Conservation (phyloP, 2,113 vertebrate genomes). For the Crotalus viridis region DNA sequence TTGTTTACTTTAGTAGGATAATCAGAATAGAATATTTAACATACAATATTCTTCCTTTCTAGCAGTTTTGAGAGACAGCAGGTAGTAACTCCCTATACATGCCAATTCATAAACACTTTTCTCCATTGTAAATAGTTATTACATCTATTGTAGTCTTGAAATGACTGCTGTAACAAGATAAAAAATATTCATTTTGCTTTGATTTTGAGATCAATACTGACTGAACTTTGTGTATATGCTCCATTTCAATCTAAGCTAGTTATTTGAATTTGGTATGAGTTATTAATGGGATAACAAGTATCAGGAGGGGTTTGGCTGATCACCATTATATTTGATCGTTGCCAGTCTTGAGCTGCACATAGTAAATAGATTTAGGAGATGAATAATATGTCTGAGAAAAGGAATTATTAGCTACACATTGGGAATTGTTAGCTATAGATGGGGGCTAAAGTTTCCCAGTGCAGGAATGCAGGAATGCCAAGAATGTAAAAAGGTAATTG, state of each 20-base stretch:
- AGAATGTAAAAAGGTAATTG: background rate
- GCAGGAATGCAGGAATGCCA: background rate
- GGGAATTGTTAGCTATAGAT: background rate
- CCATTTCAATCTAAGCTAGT: background rate
- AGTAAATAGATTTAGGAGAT: background rate
- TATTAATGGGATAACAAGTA: background rate
- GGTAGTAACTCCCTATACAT: background rate
- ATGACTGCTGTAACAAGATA: background rate
- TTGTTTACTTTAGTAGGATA: slow-evolving; percentile 31
- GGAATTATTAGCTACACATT: background rate
- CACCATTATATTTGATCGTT: background rate
- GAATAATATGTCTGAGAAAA: background rate
- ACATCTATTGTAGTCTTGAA: background rate
- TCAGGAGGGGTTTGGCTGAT: background rate
- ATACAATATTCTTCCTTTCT: slow-evolving; percentile 18
- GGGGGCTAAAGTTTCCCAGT: background rate
- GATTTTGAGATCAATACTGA: background rate
- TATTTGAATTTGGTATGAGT: background rate
- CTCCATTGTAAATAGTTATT: background rate
- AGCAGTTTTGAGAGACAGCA: background rate
- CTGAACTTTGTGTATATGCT: background rate
- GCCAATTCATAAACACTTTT: background rate
- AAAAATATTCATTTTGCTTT: background rate
- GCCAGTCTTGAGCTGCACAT: background rate
- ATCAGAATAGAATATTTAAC: background rate